Percentiles rank a stretch among this genome's conserved stretches.
These are phyloP conservation scores for Euschistus heros DNA, from an alignment of 1,140 invertebrate genomes.

Conservation along the genomic window DNA sequence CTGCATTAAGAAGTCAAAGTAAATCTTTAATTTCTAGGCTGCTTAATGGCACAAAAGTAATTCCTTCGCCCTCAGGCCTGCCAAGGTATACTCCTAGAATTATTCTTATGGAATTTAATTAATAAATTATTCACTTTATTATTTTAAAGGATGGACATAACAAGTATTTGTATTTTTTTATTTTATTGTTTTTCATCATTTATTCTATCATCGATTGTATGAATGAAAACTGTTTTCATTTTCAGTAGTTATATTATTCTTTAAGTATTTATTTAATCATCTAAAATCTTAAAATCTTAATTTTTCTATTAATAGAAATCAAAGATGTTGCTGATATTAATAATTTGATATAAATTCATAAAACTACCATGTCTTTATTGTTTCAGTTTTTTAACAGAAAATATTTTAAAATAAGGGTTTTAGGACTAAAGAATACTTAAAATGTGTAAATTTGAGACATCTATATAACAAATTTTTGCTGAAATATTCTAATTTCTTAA, in stretches of 20 bases:
- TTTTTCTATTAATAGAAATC: too few species aligned
- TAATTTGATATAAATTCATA: too few species aligned
- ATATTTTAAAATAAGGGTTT: too few species aligned
- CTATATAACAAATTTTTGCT: too few species aligned
- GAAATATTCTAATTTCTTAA: too few species aligned
- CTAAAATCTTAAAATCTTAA: too few species aligned
- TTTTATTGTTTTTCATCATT: not conserved
- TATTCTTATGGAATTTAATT: not conserved
- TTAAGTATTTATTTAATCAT: too few species aligned
- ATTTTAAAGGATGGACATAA: not conserved
- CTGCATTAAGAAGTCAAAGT: not conserved
- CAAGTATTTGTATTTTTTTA: not conserved
- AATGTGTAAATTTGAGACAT: too few species aligned
- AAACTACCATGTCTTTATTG: too few species aligned
- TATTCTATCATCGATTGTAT: not conserved
- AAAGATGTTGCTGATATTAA: too few species aligned
- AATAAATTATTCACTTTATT: not conserved
- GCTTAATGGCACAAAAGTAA: conserved; percentile 48
- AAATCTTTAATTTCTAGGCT: conserved; percentile 38
- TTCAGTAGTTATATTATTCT: not conserved
- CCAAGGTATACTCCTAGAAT: conserved; percentile 37
- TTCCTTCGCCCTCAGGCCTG: conserved; percentile 43
- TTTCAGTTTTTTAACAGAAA: too few species aligned
- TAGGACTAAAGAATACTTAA: too few species aligned
- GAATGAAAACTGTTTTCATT: not conserved